These are phyloP conservation scores for Cichladusa arquata DNA, from an alignment of 2,113 vertebrate species.

Conservation along the genomic window DNA sequence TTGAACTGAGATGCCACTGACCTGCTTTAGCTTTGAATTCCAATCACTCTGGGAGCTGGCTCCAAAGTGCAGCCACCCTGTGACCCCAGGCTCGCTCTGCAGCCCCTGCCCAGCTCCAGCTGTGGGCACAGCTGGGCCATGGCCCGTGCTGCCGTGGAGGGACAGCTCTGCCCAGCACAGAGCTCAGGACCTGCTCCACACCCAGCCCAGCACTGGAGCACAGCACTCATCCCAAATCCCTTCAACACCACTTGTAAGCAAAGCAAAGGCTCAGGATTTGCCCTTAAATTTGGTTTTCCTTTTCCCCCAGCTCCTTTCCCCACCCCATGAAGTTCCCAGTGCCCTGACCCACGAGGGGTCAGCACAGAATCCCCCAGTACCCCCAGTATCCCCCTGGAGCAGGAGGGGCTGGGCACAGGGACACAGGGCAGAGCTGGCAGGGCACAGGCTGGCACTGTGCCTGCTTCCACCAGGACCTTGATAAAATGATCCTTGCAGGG, in stretches of 20 bases:
- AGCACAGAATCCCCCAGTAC: not conserved
- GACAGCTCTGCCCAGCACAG: not conserved
- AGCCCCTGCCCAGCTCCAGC: not conserved
- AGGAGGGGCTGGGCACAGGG: not conserved
- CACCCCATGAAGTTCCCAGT: fast-evolving
- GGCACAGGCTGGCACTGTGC: not conserved
- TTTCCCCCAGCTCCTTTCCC: not conserved
- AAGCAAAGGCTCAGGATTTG: not conserved
- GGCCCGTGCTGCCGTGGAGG: not conserved
- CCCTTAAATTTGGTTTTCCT: not conserved
- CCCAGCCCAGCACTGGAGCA: not conserved
- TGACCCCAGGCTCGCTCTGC: not conserved
- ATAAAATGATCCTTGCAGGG: not conserved
- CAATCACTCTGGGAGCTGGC: not conserved
- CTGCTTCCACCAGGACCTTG: not conserved
- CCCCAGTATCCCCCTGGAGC: not conserved
- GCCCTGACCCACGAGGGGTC: fast-evolving
- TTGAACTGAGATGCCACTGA: not conserved
- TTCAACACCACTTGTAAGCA: fast-evolving
- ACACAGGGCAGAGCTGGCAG: not conserved
- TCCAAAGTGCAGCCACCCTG: not conserved
- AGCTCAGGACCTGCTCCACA: not conserved
- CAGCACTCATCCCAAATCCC: not conserved
- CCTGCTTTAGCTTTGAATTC: not conserved
- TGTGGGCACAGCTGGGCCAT: not conserved